Percentiles rank a stretch among this genome's conserved stretches.
Conservation (phyloP, 2,113 vertebrate species). For the Todiramphus saurophagus region DNA sequence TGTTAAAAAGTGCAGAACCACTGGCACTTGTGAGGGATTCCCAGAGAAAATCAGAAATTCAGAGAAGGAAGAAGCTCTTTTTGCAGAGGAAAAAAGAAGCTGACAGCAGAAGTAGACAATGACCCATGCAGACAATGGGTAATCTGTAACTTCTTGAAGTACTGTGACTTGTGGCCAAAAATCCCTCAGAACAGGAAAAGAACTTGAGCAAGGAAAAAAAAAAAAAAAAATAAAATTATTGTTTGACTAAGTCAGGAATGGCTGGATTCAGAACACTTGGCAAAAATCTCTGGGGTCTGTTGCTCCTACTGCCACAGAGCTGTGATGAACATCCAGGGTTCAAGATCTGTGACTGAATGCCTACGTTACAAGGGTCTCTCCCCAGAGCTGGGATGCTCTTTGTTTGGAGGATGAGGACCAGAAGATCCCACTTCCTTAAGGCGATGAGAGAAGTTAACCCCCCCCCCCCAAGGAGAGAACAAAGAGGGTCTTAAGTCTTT, state of each 20-base stretch:
- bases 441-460: background rate
- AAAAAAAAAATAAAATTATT: too few species aligned
- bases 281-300: background rate
- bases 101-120: background rate
- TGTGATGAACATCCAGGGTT: accelerated
- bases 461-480: background rate
- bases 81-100: background rate
- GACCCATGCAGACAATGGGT: background rate
- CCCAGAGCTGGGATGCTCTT: background rate
- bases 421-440: background rate
- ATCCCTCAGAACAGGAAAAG: background rate
- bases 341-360: background rate
- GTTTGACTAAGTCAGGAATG: background rate
- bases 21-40: background rate
- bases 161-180: background rate
- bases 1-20: background rate
- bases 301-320: background rate
- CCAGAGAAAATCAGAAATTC: background rate
- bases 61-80: background rate
- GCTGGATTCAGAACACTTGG: background rate
- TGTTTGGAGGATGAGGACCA: background rate
- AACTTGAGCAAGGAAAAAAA: background rate
- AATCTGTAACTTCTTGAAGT: background rate
- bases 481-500: background rate
- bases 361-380: background rate